Base-by-base conservation (phyloP, 2,113 vertebrate species). In the Platysteira castanea region DNA sequence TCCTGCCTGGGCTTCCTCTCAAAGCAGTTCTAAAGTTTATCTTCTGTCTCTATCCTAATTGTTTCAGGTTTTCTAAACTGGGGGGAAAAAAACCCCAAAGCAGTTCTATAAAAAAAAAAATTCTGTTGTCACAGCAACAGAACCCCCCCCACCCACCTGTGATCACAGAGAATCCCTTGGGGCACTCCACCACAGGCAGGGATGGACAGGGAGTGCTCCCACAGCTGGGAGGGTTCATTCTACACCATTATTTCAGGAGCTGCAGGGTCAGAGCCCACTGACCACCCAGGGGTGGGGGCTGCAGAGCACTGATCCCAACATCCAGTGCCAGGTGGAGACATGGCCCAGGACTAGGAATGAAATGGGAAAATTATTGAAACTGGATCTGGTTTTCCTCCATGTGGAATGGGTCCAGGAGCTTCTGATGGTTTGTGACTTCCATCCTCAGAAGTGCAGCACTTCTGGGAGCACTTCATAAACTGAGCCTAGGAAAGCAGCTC, bases 321-420 rank as follows among this genome's bases (percentile, higher is more conserved):
- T 7, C 42, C 31, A 50, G 19, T 11, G 42, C 71, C 50, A 28
- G 1, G 31, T 20, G 31, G 49, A 28, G 56, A 56, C 31, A 23
- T 3, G 26, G 35, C 31, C 37, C 47, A 10, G 22, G 23, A 14
- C 13, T 6, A 18, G 57, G 50, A 59, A 42, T 11, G 28, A 60
- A 9, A 11, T 3, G 11, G 7, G 28, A 18, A 59, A 42, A 68
- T 31, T 4, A 22, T 37, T 19, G 28, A 49, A 8, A 8, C 3
- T 1, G 9, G 8, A 15, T n/a, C 14, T 5, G 10, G 0, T 15
- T 23, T 22, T 24, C 27, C 14, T 13, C 7, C 15, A 4, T 2
- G 8, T 47, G 47, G 11, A 22, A 56, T 30, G 8, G 8, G 59
- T 19, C 5, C 1, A 3, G 49, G 41, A 79, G 22, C 17, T 50